Conservation (phyloP, 2,797 vertebrate species). For the Lithobates sylvaticus region DNA sequence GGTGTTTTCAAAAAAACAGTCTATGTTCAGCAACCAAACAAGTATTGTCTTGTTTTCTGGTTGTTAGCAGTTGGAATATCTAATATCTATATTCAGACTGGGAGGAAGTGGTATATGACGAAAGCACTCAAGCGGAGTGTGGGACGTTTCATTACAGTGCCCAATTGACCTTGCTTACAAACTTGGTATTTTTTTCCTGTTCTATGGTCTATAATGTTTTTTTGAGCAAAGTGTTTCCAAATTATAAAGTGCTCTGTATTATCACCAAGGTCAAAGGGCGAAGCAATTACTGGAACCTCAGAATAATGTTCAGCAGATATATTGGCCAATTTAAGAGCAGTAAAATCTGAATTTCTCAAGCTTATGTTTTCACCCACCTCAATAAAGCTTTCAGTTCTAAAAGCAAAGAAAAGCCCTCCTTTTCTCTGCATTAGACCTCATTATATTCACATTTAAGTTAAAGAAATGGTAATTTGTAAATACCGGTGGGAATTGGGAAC, state of each 20-base stretch:
- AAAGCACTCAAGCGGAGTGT: too few relatives aligned
- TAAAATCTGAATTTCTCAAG: conserved; percentile 8
- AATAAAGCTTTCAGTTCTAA: conserved; percentile 12
- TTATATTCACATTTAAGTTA: conserved; percentile 53
- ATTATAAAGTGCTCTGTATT: conserved; percentile 8
- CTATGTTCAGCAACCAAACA: too few relatives aligned
- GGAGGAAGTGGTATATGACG: too few relatives aligned
- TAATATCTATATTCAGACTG: too few relatives aligned
- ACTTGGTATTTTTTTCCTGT: not conserved
- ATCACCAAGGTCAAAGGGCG: conserved; percentile 27
- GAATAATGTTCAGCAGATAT: conserved; percentile 5
- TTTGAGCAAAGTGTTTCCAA: not conserved
- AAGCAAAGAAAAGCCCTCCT: not conserved
- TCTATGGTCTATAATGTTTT: not conserved
- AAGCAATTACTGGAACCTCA: conserved; percentile 27
- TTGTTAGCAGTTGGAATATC: too few relatives aligned
- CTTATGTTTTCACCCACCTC: not conserved
- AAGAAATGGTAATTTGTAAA: conserved; percentile 12
- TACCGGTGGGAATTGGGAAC: conserved; percentile 6
- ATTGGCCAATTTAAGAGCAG: conserved; percentile 16
- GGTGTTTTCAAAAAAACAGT: too few relatives aligned
- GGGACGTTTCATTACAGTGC: too few relatives aligned
- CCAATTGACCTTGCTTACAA: not conserved
- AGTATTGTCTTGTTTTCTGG: too few relatives aligned
- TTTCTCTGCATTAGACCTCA: conserved; percentile 5